Evolutionary conservation across 2,797 vertebrate genomes (phyloP), one percentile per base, ranked within the genome.

Genomic region (Neostethus bicornis): DNA sequence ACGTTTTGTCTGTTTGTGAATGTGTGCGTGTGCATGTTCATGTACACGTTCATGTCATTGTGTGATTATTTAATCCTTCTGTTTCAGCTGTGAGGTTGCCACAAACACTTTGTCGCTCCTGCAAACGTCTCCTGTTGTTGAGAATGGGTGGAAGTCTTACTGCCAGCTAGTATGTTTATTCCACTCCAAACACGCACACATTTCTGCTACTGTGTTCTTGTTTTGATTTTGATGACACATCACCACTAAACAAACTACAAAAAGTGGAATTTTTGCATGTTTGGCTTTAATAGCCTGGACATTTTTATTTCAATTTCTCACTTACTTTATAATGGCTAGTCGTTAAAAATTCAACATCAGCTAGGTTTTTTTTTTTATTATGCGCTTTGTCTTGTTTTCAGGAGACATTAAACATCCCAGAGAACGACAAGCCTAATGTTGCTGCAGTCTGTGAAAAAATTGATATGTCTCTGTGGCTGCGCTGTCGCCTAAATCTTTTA

Each of bases 21-120:
- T 52, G 1, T 42, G 10, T 65, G 28, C 68, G 12, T 65, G 7
- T 62, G 8, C 1, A 3, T 51, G 2, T 24, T 57, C 7, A 13
- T 5, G 7, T 42, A 35, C 24, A 8, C 3, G 1, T 9, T 12
- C 46, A 3, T 23, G 17, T 14, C 17, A 17, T 38, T 44, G 26
- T 2, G 4, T 25, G 17, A 66, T 7, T 12, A 19, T 70, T 56
- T 62, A 23, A 16, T 45, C 34, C 6, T 48, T 24, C 13, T 50
- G 7, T 20, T 72, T 57, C 66, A 99, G 97, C 77, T 82, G 89
- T 73, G 88, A 95, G 43, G 86, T 88, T 64, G 90, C 92, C 55
- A 90, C 89, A 62, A 94, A 94, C 62, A 87, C 92, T 29, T 80
- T 97, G 77, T 84, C 48, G 67, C 86, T 95, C 63, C 89, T 98